phyloP scores from a whole-genome alignment of 2,113 vertebrate genomes.

The Chaenogobius annularis region DNA sequence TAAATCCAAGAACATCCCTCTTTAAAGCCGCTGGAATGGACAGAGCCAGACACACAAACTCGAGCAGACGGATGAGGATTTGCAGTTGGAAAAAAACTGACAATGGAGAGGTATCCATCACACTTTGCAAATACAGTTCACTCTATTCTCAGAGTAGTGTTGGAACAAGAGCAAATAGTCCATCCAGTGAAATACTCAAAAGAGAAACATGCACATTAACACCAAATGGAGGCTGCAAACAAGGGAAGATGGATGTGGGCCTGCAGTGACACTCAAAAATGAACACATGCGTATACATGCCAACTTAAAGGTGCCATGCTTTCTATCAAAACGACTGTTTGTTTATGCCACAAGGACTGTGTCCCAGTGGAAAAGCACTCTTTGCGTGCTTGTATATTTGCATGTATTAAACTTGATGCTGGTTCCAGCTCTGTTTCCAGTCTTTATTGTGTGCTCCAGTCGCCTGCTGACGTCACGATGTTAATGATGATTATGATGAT shows the following conservation, averaged over 20 bases:
- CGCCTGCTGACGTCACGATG: slow-evolving; percentile 47
- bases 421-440: slow-evolving; percentile 24
- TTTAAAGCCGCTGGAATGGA: slow-evolving; percentile 23
- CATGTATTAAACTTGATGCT: background rate
- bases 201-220: slow-evolving; percentile 26
- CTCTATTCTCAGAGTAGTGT: slow-evolving; percentile 21
- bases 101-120: slow-evolving; percentile 35
- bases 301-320: slow-evolving; percentile 23
- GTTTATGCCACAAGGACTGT: slow-evolving; percentile 19
- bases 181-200: background rate
- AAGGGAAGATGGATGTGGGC: slow-evolving; percentile 14
- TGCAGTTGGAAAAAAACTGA: slow-evolving; percentile 16
- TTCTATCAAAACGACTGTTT: slow-evolving; percentile 43
- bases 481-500: slow-evolving; percentile 64
- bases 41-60: slow-evolving; percentile 16
- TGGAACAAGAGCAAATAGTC: slow-evolving; percentile 16
- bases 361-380: slow-evolving; percentile 18
- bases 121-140: slow-evolving; percentile 19
- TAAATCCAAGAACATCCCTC: slow-evolving; percentile 32
- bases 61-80: slow-evolving; percentile 23
- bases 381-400: background rate
- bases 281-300: background rate
- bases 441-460: slow-evolving; percentile 25
- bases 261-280: slow-evolving; percentile 7
- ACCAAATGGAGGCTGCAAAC: slow-evolving; percentile 22